These are phyloP conservation scores for Stomorhina lunata DNA, from an alignment of 2,888 invertebrate species.

Conservation along the genomic window DNA sequence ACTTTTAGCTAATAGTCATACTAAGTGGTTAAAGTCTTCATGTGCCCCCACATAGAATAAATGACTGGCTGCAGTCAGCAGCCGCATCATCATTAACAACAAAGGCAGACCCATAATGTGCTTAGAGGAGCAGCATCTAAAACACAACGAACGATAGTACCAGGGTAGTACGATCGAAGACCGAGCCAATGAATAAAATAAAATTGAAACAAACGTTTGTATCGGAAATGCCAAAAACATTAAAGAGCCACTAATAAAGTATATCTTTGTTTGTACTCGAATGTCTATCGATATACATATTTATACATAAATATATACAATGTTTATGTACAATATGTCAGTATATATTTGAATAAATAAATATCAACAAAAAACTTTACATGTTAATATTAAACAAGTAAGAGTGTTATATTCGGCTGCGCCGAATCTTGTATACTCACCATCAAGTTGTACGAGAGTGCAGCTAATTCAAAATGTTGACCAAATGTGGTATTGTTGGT, in stretches of 20 bases:
- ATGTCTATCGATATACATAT: too few relatives aligned
- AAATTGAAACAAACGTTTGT: slow-evolving; percentile 29
- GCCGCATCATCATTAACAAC: neutral
- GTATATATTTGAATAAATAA: too few relatives aligned
- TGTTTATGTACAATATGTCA: too few relatives aligned
- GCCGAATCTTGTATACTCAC: too few relatives aligned
- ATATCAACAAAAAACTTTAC: too few relatives aligned
- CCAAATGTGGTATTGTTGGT: too few relatives aligned
- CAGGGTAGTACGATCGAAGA: neutral
- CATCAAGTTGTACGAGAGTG: too few relatives aligned
- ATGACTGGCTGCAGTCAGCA: neutral
- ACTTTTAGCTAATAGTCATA: slow-evolving; percentile 46
- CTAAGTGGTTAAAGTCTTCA: too few relatives aligned
- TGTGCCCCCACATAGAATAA: slow-evolving; percentile 21
- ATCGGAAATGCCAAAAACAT: slow-evolving; percentile 63
- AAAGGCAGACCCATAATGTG: neutral
- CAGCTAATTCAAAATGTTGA: too few relatives aligned
- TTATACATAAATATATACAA: too few relatives aligned
- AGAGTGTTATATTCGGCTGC: too few relatives aligned
- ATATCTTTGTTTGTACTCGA: neutral
- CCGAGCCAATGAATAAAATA: neutral
- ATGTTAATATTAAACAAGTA: too few relatives aligned
- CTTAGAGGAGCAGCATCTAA: neutral
- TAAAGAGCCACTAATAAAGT: slow-evolving; percentile 46
- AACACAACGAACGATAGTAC: slow-evolving; percentile 1